Evolutionary conservation across 1,140 invertebrate genomes (phyloP), one percentile per base, ranked within the genome.

Genomic region (Diuraphis noxia): DNA sequence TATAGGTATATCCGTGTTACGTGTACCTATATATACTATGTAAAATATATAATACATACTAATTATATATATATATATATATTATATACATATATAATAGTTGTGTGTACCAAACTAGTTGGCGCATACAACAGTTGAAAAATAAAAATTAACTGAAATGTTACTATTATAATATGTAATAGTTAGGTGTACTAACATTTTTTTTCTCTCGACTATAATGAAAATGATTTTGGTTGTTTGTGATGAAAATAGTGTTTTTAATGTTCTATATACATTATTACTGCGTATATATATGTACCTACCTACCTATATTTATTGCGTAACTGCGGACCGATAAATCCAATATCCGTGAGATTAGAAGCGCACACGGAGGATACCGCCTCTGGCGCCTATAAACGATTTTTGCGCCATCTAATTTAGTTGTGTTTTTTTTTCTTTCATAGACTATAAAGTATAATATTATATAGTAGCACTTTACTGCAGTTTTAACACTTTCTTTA

Each of bases 311-410:
- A 79, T 43, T 90, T 90, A 90, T 81, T 90, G 88, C 88, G 88
- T 90, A 90, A 90, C 88, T 90, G 72, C 88, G 72, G 72, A 23
- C 88, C 88, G 49, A 77, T 77, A 90, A 90, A 90, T 77, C 88
- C 56, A 79, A 90, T 90, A 90, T 86, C 46, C 46, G 85, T 86
- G 85, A 86, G 43, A 86, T 86, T 86, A 30, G 36, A 86, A 86
- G 21, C 34, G 46, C 21, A 25, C 85, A 86, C 43, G 43, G n/a
- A 86, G n/a, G 19, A 86, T 49, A 49, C 8, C 23, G 88, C 88
- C 88, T 79, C 63, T 46, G 88, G 88, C 88, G 30, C 23, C 21
- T 34, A 72, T 72, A 79, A 90, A 88, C 88, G n/a, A 77, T 36
- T 90, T 90, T 90, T 79, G 88, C 38, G 72, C 41, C 72, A 40